A percentile compares a stretch with the other conserved stretches of the same genome.
Conservation (phyloP, 2,888 invertebrate genomes). For the Habrosyne pyritoides region DNA sequence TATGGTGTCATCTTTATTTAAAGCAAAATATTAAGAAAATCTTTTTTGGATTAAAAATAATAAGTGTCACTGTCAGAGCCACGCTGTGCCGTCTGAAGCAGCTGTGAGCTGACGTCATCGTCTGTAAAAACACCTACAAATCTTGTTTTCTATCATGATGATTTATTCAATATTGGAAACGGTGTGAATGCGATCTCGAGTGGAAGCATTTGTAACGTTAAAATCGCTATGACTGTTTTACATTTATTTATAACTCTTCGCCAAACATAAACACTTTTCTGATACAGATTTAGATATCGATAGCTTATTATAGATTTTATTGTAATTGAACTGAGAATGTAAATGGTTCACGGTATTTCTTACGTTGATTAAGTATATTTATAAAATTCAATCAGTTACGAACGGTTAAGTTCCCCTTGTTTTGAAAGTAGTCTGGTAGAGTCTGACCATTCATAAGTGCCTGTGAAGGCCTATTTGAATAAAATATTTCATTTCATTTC, state of each 20-base stretch:
- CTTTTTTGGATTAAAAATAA: conserved; percentile 38
- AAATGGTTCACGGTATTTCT: background rate
- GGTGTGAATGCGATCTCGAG: conserved; percentile 14
- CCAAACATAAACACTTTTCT: background rate
- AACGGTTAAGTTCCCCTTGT: background rate
- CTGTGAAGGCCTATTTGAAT: too few relatives aligned
- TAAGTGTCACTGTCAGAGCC: conserved; percentile 40
- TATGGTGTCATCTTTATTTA: conserved; percentile 33
- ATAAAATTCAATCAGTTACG: background rate
- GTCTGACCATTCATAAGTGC: too few relatives aligned
- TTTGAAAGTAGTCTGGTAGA: too few relatives aligned
- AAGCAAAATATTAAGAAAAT: conserved; percentile 45
- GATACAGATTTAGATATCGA: background rate
- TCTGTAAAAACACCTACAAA: conserved; percentile 44
- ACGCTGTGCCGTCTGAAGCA: conserved; percentile 45
- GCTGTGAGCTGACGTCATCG: conserved; percentile 55
- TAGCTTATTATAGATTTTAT: background rate
- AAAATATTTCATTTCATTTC: too few relatives aligned
- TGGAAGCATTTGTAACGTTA: conserved; percentile 10
- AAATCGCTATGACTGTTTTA: background rate
- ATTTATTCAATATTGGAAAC: conserved; percentile 47
- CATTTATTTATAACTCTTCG: background rate
- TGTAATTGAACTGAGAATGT: background rate
- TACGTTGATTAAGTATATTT: background rate
- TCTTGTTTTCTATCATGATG: conserved; percentile 45